These are phyloP conservation scores for Sitophilus oryzae DNA, from an alignment of 1,140 invertebrate species.

Conservation along the genomic window DNA sequence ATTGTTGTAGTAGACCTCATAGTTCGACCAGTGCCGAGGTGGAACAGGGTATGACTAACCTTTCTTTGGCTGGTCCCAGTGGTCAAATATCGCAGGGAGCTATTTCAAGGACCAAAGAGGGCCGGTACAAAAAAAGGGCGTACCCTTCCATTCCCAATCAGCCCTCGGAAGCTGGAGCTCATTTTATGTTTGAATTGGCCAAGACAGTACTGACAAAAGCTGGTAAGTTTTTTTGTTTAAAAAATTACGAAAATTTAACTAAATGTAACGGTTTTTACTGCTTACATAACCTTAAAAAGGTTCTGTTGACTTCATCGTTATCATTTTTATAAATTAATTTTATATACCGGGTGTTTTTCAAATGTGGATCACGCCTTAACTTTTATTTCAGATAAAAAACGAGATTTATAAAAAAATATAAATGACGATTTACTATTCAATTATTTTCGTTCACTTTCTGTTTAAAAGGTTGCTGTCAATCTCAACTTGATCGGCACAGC, in stretches of 20 bases:
- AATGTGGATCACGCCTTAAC: no score
- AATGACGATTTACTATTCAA: no score
- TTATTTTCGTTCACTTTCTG: no score
- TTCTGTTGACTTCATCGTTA: no score
- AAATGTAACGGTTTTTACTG: not conserved
- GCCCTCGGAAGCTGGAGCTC: slow-evolving; percentile 92
- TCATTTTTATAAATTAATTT: no score
- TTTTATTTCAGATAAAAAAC: no score
- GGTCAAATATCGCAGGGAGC: slow-evolving; percentile 14
- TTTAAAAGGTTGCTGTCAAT: no score
- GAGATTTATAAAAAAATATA: no score
- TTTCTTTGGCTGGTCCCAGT: slow-evolving; percentile 13
- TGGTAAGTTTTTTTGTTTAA: slow-evolving; percentile 39
- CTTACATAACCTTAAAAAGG: no score
- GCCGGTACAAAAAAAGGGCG: slow-evolving; percentile 83
- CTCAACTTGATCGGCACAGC: no score
- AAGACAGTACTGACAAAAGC: slow-evolving; percentile 92
- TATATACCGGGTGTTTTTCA: no score
- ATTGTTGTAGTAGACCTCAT: slow-evolving; percentile 55
- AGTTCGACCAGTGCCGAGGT: slow-evolving; percentile 65
- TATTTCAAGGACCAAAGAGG: slow-evolving; percentile 53
- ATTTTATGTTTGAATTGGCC: slow-evolving; percentile 97
- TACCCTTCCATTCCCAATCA: slow-evolving; percentile 96
- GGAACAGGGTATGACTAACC: slow-evolving; percentile 45
- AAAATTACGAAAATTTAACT: not conserved